Evolutionary conservation across 2,797 vertebrate genomes (phyloP).

Genomic region (Mionectes olivaceus): DNA sequence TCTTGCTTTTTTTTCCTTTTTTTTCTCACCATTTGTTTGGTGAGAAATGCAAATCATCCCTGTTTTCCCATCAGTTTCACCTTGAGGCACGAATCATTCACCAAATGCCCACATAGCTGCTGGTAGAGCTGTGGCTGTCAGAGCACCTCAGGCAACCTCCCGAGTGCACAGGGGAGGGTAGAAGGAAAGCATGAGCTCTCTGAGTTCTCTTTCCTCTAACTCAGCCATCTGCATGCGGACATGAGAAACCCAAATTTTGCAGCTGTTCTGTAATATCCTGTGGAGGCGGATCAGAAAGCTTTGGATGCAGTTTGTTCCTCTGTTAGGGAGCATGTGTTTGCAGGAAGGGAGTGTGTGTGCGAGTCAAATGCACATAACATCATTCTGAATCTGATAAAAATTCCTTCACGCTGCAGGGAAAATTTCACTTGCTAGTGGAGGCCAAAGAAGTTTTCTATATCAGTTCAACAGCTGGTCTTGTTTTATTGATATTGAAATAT

Average conservation of each 20-base stretch:
- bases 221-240: constrained; percentile 47
- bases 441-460: background rate
- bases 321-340: background rate
- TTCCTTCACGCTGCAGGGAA: background rate
- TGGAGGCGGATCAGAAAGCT: constrained; percentile 40
- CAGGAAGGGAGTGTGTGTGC: background rate
- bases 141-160: background rate
- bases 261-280: constrained; percentile 60
- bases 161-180: background rate
- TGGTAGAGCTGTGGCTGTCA: constrained; percentile 20
- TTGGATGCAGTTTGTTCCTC: constrained; percentile 38
- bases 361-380: background rate
- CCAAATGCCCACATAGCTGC: background rate
- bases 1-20: background rate
- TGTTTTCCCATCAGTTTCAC: constrained; percentile 8
- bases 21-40: background rate
- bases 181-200: background rate
- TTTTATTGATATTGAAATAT: constrained; percentile 53
- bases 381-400: constrained; percentile 21
- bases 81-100: background rate
- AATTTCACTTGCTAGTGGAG: constrained; percentile 1
- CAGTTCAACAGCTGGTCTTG: constrained; percentile 22
- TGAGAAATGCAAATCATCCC: constrained; percentile 23
- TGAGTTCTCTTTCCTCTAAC: constrained; percentile 19
- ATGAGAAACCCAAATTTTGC: constrained; percentile 42